Base-by-base conservation (phyloP, 2,113 vertebrate genomes). In the Puffinus mauretanicus region DNA sequence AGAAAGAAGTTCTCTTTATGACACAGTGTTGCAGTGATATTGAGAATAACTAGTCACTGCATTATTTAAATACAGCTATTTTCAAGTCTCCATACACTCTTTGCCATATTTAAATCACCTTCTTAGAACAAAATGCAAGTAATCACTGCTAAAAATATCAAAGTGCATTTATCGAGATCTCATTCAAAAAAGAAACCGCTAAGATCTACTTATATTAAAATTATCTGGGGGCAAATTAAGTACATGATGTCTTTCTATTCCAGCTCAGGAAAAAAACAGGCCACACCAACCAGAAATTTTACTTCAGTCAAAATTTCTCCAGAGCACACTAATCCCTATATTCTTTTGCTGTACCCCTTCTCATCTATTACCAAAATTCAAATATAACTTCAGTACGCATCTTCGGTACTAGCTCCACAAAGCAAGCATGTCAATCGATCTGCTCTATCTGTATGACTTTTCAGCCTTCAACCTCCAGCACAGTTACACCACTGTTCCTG, bases 251-350 rank as follows among this genome's bases (percentile, higher is more conserved):
- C 54, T 87, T 67, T 93, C 65, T 94, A 16, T 46, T 87, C n/a
- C 58, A 83, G 47, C 30, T 88, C n/a, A 80, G 62, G 49, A 71
- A 84, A 62, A 82, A 66, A 80, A 57, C 44, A 66, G 46, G 81
- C 91, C 54, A 91, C 20, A 62, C 1, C n/a, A 88, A 94, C 46
- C 32, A 91, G 75, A 93, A 80, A 86, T 86, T 71, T 52, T 42
- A 81, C 71, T 95, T 93, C 60, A 64, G 42, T 55, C 66, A 77
- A 16, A 89, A 94, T 94, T 87, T 78, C 65, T 82, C 77, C 70
- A 82, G 62, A 87, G 26, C 42, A 86, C 42, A 57, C 89, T 85
- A 58, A 70, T 86, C 18, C 77, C 29, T 29, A 0, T 18, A 44
- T 54, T 84, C 0, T 0, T 76, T 66, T 89, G 40, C 58, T 69